These are phyloP conservation scores for Willisornis vidua DNA, from an alignment of 2,113 vertebrate species.

Conservation along the genomic window DNA sequence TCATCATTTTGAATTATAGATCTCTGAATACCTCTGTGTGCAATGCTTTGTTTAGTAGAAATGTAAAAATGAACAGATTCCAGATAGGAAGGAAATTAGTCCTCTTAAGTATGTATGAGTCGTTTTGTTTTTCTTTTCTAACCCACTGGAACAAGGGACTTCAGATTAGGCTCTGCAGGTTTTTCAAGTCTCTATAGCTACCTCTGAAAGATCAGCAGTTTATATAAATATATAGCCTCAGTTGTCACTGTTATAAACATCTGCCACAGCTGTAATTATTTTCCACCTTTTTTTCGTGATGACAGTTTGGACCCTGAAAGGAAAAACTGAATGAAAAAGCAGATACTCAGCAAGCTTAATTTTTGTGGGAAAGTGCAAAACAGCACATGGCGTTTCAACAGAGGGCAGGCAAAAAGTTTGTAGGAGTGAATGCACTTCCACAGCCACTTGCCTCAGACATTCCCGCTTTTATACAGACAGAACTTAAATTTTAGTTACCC, in stretches of 20 bases:
- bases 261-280: slow-evolving; percentile 34
- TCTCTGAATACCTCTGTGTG: neutral
- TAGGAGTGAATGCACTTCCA: neutral
- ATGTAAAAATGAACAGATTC: neutral
- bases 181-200: slow-evolving; percentile 1
- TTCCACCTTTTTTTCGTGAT: neutral
- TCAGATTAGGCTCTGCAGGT: neutral
- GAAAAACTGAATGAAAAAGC: slow-evolving; percentile 41
- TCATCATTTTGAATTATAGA: neutral
- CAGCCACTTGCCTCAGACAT: neutral
- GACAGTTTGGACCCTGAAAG: slow-evolving; percentile 52
- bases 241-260: slow-evolving; percentile 57
- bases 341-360: slow-evolving; percentile 10
- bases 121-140: neutral
- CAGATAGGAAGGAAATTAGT: neutral
- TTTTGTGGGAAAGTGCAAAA: slow-evolving; percentile 22
- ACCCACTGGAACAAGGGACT: neutral
- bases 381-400: neutral
- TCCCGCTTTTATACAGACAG: neutral
- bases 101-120: neutral
- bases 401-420: neutral
- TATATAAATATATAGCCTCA: slow-evolving; percentile 46
- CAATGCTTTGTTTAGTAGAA: neutral
- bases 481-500: neutral
- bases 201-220: slow-evolving; percentile 48